Base-by-base conservation (phyloP, 1,140 invertebrate genomes). In the Nasonia vitripennis region DNA sequence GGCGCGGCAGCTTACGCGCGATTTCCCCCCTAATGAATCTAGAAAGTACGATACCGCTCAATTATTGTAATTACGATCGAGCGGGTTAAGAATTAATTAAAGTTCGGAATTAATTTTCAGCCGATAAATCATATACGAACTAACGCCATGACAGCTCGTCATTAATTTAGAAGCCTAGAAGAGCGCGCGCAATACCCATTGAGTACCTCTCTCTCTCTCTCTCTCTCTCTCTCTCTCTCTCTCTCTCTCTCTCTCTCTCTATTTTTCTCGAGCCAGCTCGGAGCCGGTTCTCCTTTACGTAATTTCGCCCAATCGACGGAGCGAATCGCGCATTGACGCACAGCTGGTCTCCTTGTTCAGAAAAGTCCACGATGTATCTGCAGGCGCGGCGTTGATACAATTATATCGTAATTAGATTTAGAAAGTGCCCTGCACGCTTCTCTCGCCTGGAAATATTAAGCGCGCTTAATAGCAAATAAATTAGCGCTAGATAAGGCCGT, bases 281-380 rank as follows among this genome's bases (percentile, higher is more conserved):
- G 14, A 83, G 51, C 67, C 75, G 79, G 88, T 89, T 89, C 87
- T 62, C 84, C 5, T 89, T 90, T 88, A 86, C 89, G 87, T 82
- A 89, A 90, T 89, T 90, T 88, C 82, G 85, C 75, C 79, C 82
- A 86, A 87, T 78, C 86, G 27, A 27, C 27, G 27, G 27, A 27
- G 27, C 27, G 27, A 27, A 27, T 27, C 27, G 27, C 27, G 1
- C 23, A 70, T 27, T 31, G 68, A 12, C 68, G 68, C 14, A 14
- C 67, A 70, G 20, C 67, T 70, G 27, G n/a, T 70, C 67, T 4
- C 67, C n/a, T 70, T 70, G 6, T 70, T 11, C 67, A 23, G 7
- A 23, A 23, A 11, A n/a, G 20, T 14, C 10, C 2, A n/a, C 67
- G 2, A 68, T 68, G 17, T 27, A 68, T n/a, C 4, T 17, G 5